A percentile compares a stretch with the other conserved stretches of the same genome.
These are phyloP conservation scores for Strix uralensis DNA, from an alignment of 2,113 vertebrate species.

Conservation along the genomic window DNA sequence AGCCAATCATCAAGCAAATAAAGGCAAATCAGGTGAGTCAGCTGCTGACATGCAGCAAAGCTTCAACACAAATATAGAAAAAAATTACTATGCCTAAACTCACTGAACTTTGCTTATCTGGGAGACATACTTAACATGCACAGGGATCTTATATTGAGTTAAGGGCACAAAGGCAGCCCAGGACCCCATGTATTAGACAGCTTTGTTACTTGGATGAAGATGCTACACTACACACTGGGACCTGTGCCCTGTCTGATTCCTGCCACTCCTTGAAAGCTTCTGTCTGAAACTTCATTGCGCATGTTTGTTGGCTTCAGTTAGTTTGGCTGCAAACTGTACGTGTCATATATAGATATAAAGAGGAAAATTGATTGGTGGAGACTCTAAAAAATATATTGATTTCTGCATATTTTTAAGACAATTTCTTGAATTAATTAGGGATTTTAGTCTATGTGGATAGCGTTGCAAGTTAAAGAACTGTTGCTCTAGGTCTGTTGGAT, in stretches of 20 bases:
- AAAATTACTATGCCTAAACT: background rate
- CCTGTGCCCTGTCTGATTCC: background rate
- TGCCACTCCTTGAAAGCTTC: background rate
- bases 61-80: background rate
- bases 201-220: background rate
- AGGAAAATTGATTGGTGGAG: background rate
- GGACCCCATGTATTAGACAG: background rate
- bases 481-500: background rate
- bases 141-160: background rate
- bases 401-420: background rate
- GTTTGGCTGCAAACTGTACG: background rate
- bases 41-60: background rate
- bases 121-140: background rate
- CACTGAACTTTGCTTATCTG: background rate
- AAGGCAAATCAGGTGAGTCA: conserved; percentile 23
- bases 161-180: background rate
- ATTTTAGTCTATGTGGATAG: background rate
- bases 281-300: background rate
- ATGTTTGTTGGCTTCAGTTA: background rate
- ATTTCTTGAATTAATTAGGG: background rate
- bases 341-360: background rate
- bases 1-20: background rate
- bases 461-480: background rate
- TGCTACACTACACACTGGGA: background rate
- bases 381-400: background rate